Evolutionary conservation across 2,113 vertebrate species (phyloP).

Genomic region (Leptodactylus fuscus): DNA sequence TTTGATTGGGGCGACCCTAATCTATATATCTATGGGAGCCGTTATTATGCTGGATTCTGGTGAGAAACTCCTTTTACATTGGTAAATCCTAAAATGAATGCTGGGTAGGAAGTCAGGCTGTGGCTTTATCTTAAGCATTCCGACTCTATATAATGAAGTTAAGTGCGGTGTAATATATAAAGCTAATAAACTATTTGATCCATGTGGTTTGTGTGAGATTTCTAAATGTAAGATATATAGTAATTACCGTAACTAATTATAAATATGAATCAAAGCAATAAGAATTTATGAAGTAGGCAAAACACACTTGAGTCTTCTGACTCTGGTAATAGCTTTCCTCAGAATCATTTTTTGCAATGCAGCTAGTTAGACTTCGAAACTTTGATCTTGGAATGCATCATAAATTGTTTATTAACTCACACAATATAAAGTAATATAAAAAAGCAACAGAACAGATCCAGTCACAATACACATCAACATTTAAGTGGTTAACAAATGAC

Average conservation of each 20-base stretch:
- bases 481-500: no score
- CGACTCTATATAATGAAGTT: not conserved
- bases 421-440: no score
- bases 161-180: not conserved
- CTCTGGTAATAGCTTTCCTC: not conserved
- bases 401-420: no score
- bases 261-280: constrained; percentile 13
- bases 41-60: no score
- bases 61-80: no score
- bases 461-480: no score
- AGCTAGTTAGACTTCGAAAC: not conserved
- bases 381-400: no score
- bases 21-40: no score
- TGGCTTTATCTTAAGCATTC: not conserved
- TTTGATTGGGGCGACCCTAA: no score
- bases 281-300: constrained; percentile 23
- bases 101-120: not conserved
- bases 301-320: not conserved
- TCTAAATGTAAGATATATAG: constrained; percentile 12
- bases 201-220: not conserved
- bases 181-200: not conserved
- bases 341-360: not conserved
- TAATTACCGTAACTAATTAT: constrained; percentile 20
- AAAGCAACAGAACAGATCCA: no score
- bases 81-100: no score